These are phyloP conservation scores for Pseudococcus longispinus DNA, from an alignment of 2,888 invertebrate species.

Conservation along the genomic window DNA sequence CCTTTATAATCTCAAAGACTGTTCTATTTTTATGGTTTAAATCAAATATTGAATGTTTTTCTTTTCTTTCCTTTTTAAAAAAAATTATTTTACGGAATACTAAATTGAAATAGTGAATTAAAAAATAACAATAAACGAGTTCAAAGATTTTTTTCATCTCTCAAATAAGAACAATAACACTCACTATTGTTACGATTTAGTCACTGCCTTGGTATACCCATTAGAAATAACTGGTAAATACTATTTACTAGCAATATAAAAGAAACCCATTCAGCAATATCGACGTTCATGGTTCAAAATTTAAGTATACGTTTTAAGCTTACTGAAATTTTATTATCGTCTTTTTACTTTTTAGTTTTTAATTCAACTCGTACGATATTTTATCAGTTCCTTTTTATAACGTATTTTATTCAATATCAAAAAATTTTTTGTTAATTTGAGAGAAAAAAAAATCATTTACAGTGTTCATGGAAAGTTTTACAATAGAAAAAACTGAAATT, in stretches of 20 bases:
- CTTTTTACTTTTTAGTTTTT: not conserved
- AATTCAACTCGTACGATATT: not conserved
- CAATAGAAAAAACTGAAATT: not conserved
- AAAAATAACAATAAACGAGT: not conserved
- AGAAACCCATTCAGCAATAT: not conserved
- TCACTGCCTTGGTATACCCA: not conserved
- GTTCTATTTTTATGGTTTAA: conserved; percentile 19
- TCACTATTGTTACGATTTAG: conserved; percentile 12
- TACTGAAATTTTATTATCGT: not conserved
- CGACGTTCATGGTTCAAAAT: not conserved
- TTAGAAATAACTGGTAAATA: not conserved
- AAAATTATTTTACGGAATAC: not conserved
- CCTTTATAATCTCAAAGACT: conserved; percentile 17
- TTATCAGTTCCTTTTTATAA: not conserved
- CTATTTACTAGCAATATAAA: not conserved
- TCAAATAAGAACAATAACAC: not conserved
- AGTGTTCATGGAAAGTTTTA: not conserved
- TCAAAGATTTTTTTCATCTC: not conserved
- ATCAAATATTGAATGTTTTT: conserved; percentile 12
- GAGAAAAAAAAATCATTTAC: not conserved
- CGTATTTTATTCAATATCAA: not conserved
- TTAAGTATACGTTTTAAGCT: not conserved
- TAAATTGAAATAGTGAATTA: not conserved
- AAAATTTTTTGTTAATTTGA: not conserved
- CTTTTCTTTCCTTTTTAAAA: not conserved